These are phyloP conservation scores for Tipula lateralis DNA, from an alignment of 2,888 invertebrate species.

Conservation along the genomic window DNA sequence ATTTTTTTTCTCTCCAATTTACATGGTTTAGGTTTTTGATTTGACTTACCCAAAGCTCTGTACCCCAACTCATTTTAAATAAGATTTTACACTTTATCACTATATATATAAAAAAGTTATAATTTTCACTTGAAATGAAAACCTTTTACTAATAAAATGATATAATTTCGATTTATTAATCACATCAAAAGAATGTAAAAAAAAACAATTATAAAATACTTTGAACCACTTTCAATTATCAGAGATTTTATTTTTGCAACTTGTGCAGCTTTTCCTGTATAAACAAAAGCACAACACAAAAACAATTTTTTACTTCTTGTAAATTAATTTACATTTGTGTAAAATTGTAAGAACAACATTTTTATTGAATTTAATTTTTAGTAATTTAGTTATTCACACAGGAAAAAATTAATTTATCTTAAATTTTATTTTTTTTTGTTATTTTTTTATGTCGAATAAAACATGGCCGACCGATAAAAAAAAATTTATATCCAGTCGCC, in stretches of 20 bases:
- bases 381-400: not conserved
- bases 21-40: no score
- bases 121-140: not conserved
- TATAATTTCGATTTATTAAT: not conserved
- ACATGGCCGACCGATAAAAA: constrained; percentile 13
- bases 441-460: not conserved
- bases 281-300: constrained; percentile 14
- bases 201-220: not conserved
- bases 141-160: not conserved
- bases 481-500: not conserved
- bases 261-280: not conserved
- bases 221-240: constrained; percentile 4
- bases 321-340: not conserved
- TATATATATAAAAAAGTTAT: not conserved
- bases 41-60: constrained; percentile 24
- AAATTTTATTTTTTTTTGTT: not conserved
- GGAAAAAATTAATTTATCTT: constrained; percentile 20
- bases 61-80: constrained; percentile 14
- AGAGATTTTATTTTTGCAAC: constrained; percentile 3
- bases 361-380: not conserved
- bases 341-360: not conserved
- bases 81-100: not conserved
- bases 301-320: not conserved
- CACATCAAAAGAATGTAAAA: not conserved
- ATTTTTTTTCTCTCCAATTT: not conserved